Evolutionary conservation across 2,888 invertebrate genomes (phyloP).

Genomic region (Epistrophella euchroma): DNA sequence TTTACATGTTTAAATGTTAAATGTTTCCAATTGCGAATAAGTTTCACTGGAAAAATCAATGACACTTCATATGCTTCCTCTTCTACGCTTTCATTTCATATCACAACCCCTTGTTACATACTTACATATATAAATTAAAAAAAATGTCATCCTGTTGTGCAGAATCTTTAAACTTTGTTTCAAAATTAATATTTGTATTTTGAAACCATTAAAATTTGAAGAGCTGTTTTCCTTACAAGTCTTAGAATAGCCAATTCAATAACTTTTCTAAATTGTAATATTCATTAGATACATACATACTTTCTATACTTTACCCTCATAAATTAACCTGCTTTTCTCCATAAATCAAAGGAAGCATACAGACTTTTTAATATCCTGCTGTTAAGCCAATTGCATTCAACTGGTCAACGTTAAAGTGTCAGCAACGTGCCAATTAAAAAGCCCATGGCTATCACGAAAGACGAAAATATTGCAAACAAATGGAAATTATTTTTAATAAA

Average conservation of each 20-base stretch:
- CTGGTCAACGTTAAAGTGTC: too few relatives aligned
- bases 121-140: background rate
- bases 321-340: too few relatives aligned
- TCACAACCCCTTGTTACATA: background rate
- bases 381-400: too few relatives aligned
- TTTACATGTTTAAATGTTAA: background rate
- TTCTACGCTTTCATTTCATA: background rate
- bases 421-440: too few relatives aligned
- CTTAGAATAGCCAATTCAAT: background rate
- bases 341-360: too few relatives aligned
- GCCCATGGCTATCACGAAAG: too few relatives aligned
- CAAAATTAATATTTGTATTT: background rate
- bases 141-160: background rate
- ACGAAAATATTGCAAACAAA: too few relatives aligned
- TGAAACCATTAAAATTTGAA: background rate
- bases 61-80: background rate
- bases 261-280: background rate
- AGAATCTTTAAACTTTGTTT: background rate
- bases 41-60: constrained; percentile 67
- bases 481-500: too few relatives aligned
- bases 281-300: too few relatives aligned
- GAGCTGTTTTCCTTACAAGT: background rate
- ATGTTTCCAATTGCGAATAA: constrained; percentile 1
- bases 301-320: too few relatives aligned
- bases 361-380: too few relatives aligned